Base-by-base conservation (phyloP, 2,888 invertebrate species). In the Ischnura elegans region DNA sequence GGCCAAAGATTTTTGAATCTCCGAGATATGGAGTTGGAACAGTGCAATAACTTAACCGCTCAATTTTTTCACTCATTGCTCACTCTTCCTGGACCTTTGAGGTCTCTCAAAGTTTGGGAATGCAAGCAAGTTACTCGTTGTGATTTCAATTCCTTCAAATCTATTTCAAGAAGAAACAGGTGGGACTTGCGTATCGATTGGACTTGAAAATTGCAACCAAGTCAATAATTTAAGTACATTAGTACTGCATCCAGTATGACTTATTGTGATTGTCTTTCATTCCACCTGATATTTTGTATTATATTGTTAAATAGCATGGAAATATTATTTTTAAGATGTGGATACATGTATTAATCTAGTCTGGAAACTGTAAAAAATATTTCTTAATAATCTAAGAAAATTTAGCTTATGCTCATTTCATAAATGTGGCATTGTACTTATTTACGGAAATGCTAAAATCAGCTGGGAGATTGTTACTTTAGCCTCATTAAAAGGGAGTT, bases 111-210 rank as follows among this genome's bases (percentile, higher is more conserved):
- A 55, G 10, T 90, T 43, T 90, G 90, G 90, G 55, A 55, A 45
- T 90, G 90, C 43, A 90, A 43, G 21, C 43, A 90, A 90, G 42
- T 90, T 29, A 90, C 90, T 45, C 90, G 90, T 2, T 61, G 43
- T 25, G 90, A 90, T 43, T 43, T 90, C n/a, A 90, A 90, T 61
- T 36, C 61, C 43, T 90, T 90, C 90, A 90, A 90, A 61, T 19
- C 61, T 8, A 42, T 90, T 55, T 10, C 16, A 19, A 90, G 61
- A n/a, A 90, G 42, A n/a, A 55, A 90, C 25, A 90, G 61, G 8
- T 90, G 90, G 90, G 90, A 61, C 45, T 90, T 90, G 43, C 61
- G 43, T 25, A 90, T 90, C 45, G 90, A 90, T 66, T 90, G 90
- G 90, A 66, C 61, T 43, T 90, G 66, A 43, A n/a, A 21, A 43